Evolutionary conservation across 1,140 invertebrate genomes (phyloP), one percentile per base, ranked within the genome.

Genomic region (Dendrolimus punctatus): DNA sequence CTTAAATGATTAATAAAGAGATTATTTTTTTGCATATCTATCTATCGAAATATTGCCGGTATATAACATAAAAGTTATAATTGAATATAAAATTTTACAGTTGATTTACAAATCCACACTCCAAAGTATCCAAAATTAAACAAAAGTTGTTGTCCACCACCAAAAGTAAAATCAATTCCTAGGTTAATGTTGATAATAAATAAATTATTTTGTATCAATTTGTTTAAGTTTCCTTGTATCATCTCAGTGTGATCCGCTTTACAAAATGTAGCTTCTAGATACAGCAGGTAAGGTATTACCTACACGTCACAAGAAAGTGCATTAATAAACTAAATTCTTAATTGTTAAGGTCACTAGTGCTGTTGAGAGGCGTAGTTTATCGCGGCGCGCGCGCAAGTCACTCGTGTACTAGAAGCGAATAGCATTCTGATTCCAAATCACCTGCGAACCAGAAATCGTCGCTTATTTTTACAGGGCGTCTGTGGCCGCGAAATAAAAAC

Each of bases 271-370:
- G 23, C 23, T 23, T 23, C 23, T 23, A 23, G 23, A 23, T 23
- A 23, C 1, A 23, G 23, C 23, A 23, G 45, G 58, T 60, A 54
- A 62, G 40, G 51, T 51, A 51, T 23, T 23, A 23, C 23, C 23
- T 23, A 53, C 58, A 74, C 73, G 78, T 80, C 75, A 81, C 63
- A 81, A 80, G 81, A 85, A 85, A 85, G 81, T 85, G 75, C 76
- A 81, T 77, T 83, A 80, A 79, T 85, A 79, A 77, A 83, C 81
- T 80, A 80, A 80, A 76, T 76, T 68, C 58, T 75, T 85, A 85
- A 81, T 82, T 82, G 76, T 72, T 76, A 85, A 85, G 82, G 82
- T 82, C 82, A 76, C 56, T 53, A 61, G 67, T 72, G 65, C 64
- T 60, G 71, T 67, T 67, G 64, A 62, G 62, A 57, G 57, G 60